Evolutionary conservation across 2,797 vertebrate species (phyloP), one percentile per base, ranked within the genome.

Genomic region (Leptoclinus maculatus): DNA sequence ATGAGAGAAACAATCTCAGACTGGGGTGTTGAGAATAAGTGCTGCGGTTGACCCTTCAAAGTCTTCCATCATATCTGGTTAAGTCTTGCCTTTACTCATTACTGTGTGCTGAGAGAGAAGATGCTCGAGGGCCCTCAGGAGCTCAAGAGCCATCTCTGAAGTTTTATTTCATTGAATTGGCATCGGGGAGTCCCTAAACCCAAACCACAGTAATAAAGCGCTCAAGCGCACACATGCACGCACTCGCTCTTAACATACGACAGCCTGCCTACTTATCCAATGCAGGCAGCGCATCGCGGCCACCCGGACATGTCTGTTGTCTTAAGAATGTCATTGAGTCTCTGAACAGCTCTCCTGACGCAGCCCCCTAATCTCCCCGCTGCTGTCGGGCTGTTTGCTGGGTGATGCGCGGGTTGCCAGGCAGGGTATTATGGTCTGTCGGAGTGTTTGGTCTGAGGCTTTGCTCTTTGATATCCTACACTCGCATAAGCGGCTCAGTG

Each of bases 381-480:
- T 83, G 82, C 87, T 87, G 87, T 90, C 79, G 76, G 76, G 86
- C 90, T 91, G 89, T 89, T 89, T 91, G 86, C 85, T 77, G 88
- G 86, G 80, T 81, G 87, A 89, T 88, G 87, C 19, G 64, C 79
- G 82, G 83, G 83, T 88, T 92, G 88, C 91, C 88, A 91, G 88
- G 82, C 78, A 41, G 90, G 84, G 92, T 91, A 90, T 94, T 92
- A 93, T 88, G 85, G 89, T 89, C 91, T 82, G 66, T 89, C 67
- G 59, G 86, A 92, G 87, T 90, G 90, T 91, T 93, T 90, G 89
- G 92, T 92, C 86, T 84, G 84, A 78, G 88, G 91, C 88, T 93
- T 92, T 91, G 90, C 92, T 93, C 87, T 93, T 92, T 94, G 93
- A 93, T 92, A 94, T 90, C 90, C 87, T 87, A 84, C 84, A 88